Evolutionary conservation across 2,888 invertebrate genomes (phyloP).

Genomic region (Aspidiotus destructor): DNA sequence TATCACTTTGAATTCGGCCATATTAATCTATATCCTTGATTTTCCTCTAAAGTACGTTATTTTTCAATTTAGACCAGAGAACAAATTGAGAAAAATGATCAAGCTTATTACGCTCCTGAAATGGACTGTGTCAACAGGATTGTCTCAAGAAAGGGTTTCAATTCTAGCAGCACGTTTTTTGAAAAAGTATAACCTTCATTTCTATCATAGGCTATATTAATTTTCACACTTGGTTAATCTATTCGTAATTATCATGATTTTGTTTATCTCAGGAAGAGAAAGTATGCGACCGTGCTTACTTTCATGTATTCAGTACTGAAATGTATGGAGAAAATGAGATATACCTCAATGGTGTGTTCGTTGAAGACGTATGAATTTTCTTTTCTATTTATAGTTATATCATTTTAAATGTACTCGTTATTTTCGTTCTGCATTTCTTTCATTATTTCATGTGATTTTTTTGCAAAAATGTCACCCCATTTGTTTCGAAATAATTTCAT

Average conservation of each 20-base stretch:
- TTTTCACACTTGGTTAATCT: background rate
- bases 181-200: background rate
- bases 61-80: background rate
- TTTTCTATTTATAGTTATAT: background rate
- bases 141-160: background rate
- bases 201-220: background rate
- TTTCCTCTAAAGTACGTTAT: background rate
- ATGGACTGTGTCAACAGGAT: too few species aligned
- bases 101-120: background rate
- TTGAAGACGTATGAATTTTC: slow-evolving; percentile 2
- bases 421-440: too few species aligned
- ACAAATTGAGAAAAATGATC: background rate
- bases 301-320: background rate
- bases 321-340: background rate
- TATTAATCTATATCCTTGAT: background rate
- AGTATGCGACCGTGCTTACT: background rate
- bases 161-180: background rate
- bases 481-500: too few species aligned
- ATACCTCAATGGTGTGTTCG: background rate
- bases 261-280: background rate
- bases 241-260: background rate
- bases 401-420: background rate
- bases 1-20: background rate
- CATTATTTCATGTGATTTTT: too few species aligned
- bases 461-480: too few species aligned